Base-by-base conservation (phyloP, 1,140 invertebrate genomes). In the Eupristina koningsbergeri region DNA sequence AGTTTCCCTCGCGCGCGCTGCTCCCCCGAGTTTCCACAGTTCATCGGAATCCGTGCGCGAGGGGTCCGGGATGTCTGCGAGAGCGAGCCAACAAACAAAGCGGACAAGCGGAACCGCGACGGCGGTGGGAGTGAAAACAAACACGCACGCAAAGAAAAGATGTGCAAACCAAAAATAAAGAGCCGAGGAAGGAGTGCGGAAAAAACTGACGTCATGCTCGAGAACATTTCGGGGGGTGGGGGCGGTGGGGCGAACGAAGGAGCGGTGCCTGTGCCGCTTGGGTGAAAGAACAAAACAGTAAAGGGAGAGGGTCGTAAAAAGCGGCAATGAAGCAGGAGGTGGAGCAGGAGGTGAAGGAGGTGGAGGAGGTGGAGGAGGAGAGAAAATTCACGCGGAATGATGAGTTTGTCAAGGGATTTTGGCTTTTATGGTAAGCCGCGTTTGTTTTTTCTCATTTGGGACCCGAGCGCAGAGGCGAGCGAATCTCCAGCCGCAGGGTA, bases 361-460 rank as follows among this genome's bases (percentile, higher is more conserved):
- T 19, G 15, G 3, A 58, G 26, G 26, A 58, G 26, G 22, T 26
- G 9, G 53, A 58, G 53, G 17, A 58, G 53, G 53, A 58, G 19
- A 58, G 53, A 58, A 58, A 58, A 58, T 58, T 58, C 53, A 3
- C 53, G 53, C 19, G 53, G 53, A 58, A 58, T 26, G 53, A 58
- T 58, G 53, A 58, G 53, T 58, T 58, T 58, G 53, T 58, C 53
- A 58, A 58, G 53, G 53, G 53, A 58, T 58, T 58, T 58, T 58
- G 53, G 53, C 19, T 58, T 26, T 58, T 58, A 58, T 26, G 53
- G 7, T 58, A 26, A 5, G 22, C 53, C 19, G 9, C 53, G 53
- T 58, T 58, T 58, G 19, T 58, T 58, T 58, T 9, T 58, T 58
- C 53, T 26, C 22, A 13, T 58, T 58, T 58, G 5, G 7, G 9